Percentiles rank a stretch among this genome's conserved stretches.
Evolutionary conservation across 1,140 invertebrate genomes (phyloP).

Genomic region (Leguminivora glycinivorella): DNA sequence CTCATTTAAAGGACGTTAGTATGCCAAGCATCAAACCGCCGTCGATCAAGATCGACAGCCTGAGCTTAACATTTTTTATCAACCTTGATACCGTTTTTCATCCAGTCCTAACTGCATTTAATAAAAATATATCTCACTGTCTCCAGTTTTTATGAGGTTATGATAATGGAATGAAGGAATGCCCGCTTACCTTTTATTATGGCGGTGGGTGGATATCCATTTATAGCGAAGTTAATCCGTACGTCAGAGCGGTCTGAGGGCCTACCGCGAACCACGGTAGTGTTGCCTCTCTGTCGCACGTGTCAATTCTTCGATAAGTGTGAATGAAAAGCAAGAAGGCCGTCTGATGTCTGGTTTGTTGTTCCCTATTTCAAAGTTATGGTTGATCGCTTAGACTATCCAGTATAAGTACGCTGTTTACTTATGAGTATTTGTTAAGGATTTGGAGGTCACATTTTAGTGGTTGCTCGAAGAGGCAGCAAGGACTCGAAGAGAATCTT

Average conservation of each 20-base stretch:
- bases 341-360: constrained; percentile 2
- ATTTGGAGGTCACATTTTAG: background rate
- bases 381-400: background rate
- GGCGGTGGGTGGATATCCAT: constrained; percentile 21
- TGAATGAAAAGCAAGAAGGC: no score
- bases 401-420: background rate
- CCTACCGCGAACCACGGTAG: no score
- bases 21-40: background rate
- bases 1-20: background rate
- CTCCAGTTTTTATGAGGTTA: constrained; percentile 20
- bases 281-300: no score
- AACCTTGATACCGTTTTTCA: background rate
- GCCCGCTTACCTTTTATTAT: constrained; percentile 25
- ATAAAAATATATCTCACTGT: background rate
- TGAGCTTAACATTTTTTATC: background rate
- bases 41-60: background rate
- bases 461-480: background rate
- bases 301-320: no score
- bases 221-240: constrained; percentile 25
- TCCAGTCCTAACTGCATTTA: background rate
- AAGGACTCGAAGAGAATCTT: background rate
- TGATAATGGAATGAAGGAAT: constrained; percentile 26
- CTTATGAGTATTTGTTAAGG: background rate
- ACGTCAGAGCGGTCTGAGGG: constrained; percentile 11
- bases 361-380: background rate